Base-by-base conservation (phyloP, 2,113 vertebrate species). In the Lutjanus erythropterus region DNA sequence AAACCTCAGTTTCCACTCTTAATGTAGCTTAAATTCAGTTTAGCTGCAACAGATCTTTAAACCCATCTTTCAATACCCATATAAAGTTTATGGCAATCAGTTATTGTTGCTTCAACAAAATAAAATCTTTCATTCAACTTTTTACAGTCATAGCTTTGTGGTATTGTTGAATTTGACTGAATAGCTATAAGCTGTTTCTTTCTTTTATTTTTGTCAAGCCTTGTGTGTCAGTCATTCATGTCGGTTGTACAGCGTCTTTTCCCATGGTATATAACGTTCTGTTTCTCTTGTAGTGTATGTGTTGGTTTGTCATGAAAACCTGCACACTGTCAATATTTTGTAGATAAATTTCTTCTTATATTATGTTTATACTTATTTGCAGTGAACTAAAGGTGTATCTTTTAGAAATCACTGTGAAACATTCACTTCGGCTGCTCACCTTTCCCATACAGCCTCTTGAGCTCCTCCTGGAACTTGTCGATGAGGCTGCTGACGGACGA, bases 381-480 rank as follows among this genome's bases (percentile, higher is more conserved):
- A 23, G 2, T 7, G 1, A 5, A 16, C 11, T 10, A 9, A 39
- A 39, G 9, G 9, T 37, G 37, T 2, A 39, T 39, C 37, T 39
- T 39, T 39, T 8, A 9, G 9, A 39, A 39, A 39, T 39, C 37
- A 11, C 37, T 2, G 7, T 9, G 35, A 37, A 9, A 37, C 6
- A 37, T 37, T 37, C 6, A 37, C 23, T 23, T n/a, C 18, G 23
- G 1, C 14, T 18, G 9, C 50, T 64, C 49, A 95, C 95, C 95
- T 94, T 94, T 95, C 4, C 88, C 92, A 9, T 94, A 93, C 15
- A 95, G 88, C 9, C 68, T 87, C 25, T 95, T 94, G 25, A 95
- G 89, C 79, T 95, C 92, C 5, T 93, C 92, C 62, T 95, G 93
- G 69, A 93, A 92, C 71, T 89, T 94, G 37, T 94, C 91, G 0